These are phyloP conservation scores for Platyscapa corneri DNA, from an alignment of 1,140 invertebrate species.

Conservation along the genomic window DNA sequence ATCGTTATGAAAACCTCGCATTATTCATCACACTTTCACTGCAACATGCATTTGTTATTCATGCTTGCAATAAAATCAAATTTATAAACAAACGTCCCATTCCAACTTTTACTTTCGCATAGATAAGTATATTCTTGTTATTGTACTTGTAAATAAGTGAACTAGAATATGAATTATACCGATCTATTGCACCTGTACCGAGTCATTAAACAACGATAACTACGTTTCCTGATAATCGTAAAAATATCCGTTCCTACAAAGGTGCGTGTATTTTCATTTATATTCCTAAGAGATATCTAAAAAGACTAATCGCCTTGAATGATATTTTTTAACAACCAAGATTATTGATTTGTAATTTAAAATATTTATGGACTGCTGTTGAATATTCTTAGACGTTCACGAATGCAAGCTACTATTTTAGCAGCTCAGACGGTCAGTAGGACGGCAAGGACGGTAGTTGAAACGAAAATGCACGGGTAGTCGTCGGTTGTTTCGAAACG, in stretches of 20 bases:
- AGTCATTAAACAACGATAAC: not conserved
- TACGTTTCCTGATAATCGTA: not conserved
- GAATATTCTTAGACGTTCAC: not conserved
- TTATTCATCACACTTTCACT: not conserved
- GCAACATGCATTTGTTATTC: not conserved
- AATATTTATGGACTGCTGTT: no score
- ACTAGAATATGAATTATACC: not conserved
- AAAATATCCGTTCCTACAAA: not conserved
- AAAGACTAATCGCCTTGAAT: not conserved
- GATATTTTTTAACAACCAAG: not conserved
- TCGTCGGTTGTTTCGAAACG: not conserved
- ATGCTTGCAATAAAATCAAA: not conserved
- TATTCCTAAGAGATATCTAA: not conserved
- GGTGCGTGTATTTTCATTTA: not conserved
- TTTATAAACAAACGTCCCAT: not conserved
- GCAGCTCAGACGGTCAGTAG: conserved; percentile 6
- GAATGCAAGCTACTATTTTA: no score
- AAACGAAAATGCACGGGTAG: not conserved
- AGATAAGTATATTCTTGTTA: not conserved
- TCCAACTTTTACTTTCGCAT: conserved; percentile 21
- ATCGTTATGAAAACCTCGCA: not conserved
- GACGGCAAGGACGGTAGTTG: not conserved
- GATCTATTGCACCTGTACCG: not conserved
- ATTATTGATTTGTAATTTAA: not conserved
- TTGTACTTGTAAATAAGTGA: not conserved